Evolutionary conservation across 2,113 vertebrate species (phyloP).

Genomic region (Macaca mulatta): DNA sequence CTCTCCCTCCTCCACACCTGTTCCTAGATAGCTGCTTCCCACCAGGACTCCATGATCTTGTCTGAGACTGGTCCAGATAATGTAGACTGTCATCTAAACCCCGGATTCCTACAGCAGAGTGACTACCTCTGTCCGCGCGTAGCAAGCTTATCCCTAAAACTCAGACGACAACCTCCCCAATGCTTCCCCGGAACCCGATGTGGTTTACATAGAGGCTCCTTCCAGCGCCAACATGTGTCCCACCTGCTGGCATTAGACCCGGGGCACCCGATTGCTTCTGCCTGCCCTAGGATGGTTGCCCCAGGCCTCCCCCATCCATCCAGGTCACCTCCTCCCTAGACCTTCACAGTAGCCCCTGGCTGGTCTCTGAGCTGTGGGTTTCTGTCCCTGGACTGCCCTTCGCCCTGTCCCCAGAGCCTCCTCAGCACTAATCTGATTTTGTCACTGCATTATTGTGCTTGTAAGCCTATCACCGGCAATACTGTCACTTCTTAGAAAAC

Average conservation of each 20-base stretch:
- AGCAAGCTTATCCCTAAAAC: background rate
- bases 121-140: background rate
- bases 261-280: background rate
- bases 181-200: rapidly evolving
- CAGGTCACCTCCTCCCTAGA: background rate
- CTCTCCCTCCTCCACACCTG: too few species aligned
- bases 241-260: background rate
- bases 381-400: background rate
- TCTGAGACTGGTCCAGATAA: background rate
- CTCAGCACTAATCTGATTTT: background rate
- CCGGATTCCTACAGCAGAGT: background rate
- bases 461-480: background rate
- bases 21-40: too few species aligned
- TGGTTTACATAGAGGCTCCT: background rate
- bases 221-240: background rate
- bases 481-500: background rate
- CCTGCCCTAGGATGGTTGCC: background rate
- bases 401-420: background rate
- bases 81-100: background rate
- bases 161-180: rapidly evolving
- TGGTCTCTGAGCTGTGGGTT: background rate
- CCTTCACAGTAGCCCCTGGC: background rate
- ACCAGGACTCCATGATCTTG: background rate
- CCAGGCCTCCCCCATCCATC: background rate
- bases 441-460: too few species aligned